Conservation (phyloP, 2,888 invertebrate species). For the Trissolcus japonicus region DNA sequence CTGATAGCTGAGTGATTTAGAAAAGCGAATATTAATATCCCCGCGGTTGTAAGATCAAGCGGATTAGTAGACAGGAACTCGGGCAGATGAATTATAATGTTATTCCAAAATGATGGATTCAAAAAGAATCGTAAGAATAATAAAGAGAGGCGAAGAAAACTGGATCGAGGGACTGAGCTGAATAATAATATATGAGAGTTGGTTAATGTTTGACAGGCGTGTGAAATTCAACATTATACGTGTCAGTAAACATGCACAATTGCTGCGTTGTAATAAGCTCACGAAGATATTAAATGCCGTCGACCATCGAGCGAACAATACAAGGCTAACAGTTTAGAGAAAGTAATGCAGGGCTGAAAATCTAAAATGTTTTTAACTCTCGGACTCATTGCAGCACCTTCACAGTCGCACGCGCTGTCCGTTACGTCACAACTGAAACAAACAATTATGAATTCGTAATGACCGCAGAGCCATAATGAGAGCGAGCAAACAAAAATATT, state of each 20-base stretch:
- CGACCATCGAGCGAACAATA: constrained; percentile 43
- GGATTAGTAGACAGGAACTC: no score
- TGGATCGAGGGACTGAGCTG: background rate
- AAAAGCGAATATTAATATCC: no score
- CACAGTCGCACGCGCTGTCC: constrained; percentile 13
- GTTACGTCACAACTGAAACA: constrained; percentile 29
- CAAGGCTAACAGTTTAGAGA: constrained; percentile 48
- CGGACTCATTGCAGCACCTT: constrained; percentile 17
- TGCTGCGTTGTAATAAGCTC: constrained; percentile 44
- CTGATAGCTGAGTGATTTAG: no score
- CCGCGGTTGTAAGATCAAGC: no score
- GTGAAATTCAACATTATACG: constrained; percentile 45
- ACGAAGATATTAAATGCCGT: constrained; percentile 53
- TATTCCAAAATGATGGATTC: no score
- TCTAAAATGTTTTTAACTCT: constrained; percentile 28
- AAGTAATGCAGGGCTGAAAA: constrained; percentile 53
- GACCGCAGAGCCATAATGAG: background rate
- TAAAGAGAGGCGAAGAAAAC: background rate
- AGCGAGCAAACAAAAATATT: constrained; percentile 1
- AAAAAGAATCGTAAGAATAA: background rate
- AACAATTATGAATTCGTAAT: constrained; percentile 38
- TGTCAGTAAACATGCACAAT: constrained; percentile 51
- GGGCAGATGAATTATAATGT: no score
- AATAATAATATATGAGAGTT: constrained; percentile 31
- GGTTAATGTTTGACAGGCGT: constrained; percentile 44